Evolutionary conservation across 2,113 vertebrate genomes (phyloP).

Genomic region (Picathartes gymnocephalus): DNA sequence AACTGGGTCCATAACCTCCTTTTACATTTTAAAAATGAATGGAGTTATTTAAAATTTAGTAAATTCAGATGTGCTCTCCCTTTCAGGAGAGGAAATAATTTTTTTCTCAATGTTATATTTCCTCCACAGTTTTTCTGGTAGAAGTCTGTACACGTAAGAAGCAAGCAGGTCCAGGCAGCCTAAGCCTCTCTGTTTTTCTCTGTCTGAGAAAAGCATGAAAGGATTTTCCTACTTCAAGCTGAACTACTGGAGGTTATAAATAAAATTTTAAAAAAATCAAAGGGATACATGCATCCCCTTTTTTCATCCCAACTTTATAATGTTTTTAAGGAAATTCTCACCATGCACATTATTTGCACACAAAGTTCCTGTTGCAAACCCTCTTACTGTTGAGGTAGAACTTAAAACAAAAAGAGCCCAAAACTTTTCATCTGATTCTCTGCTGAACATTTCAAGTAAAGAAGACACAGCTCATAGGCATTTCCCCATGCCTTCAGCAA

Average conservation of each 20-base stretch:
- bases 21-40: not conserved
- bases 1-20: not conserved
- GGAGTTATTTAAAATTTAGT: not conserved
- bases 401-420: not conserved
- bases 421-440: slow-evolving; percentile 38
- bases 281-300: slow-evolving; percentile 45
- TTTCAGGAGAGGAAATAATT: not conserved
- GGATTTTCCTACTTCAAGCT: not conserved
- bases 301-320: not conserved
- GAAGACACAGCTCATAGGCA: not conserved
- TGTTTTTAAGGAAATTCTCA: not conserved
- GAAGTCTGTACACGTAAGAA: not conserved
- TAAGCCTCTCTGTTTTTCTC: not conserved
- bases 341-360: slow-evolving; percentile 15
- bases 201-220: not conserved
- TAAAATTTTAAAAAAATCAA: not conserved
- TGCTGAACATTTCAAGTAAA: slow-evolving; percentile 15
- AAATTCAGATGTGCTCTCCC: not conserved
- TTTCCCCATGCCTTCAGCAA: not conserved
- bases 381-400: not conserved
- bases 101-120: not conserved
- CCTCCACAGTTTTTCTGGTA: not conserved
- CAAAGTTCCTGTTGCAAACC: not conserved
- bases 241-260: not conserved
- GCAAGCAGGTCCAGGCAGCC: slow-evolving; percentile 2